A percentile compares a stretch with the other conserved stretches of the same genome.
Conservation (phyloP, 2,113 vertebrate genomes). For the Callipepla squamata region DNA sequence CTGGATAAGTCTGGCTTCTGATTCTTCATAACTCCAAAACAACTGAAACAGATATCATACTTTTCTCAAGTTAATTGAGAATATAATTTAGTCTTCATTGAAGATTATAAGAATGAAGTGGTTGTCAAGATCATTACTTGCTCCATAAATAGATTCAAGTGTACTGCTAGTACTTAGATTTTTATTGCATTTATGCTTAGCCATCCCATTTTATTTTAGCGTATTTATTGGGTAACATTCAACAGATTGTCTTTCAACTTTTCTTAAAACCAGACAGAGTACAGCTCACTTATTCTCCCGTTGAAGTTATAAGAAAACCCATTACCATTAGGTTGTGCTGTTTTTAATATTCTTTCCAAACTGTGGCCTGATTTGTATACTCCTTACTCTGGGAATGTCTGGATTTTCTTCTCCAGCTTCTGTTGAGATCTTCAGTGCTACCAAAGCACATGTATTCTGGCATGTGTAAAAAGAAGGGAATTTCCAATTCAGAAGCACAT, state of each 20-base stretch:
- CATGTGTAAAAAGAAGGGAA: neutral
- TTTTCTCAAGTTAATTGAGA: neutral
- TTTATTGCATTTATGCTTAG: neutral
- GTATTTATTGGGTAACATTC: neutral
- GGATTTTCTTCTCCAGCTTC: fast-evolving
- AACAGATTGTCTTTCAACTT: neutral
- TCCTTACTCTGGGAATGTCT: fast-evolving
- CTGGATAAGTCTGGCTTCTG: neutral
- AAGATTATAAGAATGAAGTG: neutral
- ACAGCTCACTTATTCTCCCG: neutral
- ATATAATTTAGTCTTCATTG: neutral
- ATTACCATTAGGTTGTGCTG: neutral
- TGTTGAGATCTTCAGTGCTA: neutral
- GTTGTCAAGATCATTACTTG: neutral
- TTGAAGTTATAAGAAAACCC: neutral
- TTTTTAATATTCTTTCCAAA: neutral
- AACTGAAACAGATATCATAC: neutral
- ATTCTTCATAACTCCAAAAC: neutral
- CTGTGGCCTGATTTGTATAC: neutral
- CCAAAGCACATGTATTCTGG: fast-evolving
- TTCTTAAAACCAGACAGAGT: neutral
- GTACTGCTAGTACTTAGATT: neutral
- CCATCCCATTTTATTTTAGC: neutral
- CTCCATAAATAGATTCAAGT: neutral
- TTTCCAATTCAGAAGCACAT: neutral